Base-by-base conservation (phyloP, 2,113 vertebrate genomes). In the Riparia riparia region DNA sequence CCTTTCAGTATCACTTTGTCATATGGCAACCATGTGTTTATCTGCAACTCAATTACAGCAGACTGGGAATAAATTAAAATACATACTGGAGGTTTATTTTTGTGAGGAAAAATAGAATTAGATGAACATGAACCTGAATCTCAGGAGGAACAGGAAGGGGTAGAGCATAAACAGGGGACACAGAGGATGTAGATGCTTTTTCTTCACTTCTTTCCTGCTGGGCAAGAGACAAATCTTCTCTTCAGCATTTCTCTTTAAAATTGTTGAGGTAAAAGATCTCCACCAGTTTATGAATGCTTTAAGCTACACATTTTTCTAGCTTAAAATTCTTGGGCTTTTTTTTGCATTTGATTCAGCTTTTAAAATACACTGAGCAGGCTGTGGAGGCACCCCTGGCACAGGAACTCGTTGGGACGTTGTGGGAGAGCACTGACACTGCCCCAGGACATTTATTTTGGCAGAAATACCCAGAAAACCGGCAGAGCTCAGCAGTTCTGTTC, bases 21-120 rank as follows among this genome's bases (percentile, higher is more conserved):
- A 83, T 73, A 89, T 42, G 85, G 78, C 39, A 86, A 88, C 56
- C 92, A 63, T 58, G 77, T 77, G 79, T 90, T 76, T 88, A 90
- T 86, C 76, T 58, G 51, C 69, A 90, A 93, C 51, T 86, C 51
- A 70, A 95, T 80, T 73, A 78, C 56, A 91, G 60, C 51, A 66
- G 29, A 85, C 47, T 78, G 28, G 76, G 57, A 89, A 80, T 57
- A 93, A 90, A 82, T 76, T 22, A 66, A 83, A 87, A 93, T 72
- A 45, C 45, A 54, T 72, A 80, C 37, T 61, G 31, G 56, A 61
- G 15, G 22, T 61, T 87, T 80, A 12, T 68, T 90, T 93, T 93
- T 53, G 31, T 79, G 49, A 94, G 51, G 54, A 45, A 68, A 89
- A 95, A 41, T 14, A 81, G 14, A 83, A 89, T 39, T 70, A 87